phyloP scores from a whole-genome alignment of 1,140 invertebrate genomes.

The Aphaenogaster rudis region DNA sequence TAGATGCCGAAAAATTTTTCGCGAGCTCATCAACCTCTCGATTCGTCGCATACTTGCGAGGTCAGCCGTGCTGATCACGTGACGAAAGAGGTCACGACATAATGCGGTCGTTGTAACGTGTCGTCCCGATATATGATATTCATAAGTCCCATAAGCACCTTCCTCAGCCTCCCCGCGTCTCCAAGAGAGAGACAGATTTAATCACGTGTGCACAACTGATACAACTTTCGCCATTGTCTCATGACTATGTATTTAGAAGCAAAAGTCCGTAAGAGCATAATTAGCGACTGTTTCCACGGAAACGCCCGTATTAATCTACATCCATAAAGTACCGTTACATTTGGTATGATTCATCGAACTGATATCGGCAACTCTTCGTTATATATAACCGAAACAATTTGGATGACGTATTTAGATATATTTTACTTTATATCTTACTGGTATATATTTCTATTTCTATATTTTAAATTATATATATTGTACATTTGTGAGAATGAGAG shows the following conservation, averaged over 20 bases:
- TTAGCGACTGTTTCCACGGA: constrained; percentile 20
- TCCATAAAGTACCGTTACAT: constrained; percentile 13
- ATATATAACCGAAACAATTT: background rate
- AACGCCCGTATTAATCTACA: constrained; percentile 32
- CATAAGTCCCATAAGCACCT: constrained; percentile 24
- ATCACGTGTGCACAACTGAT: constrained; percentile 1
- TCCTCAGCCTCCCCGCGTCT: background rate
- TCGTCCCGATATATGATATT: constrained; percentile 40
- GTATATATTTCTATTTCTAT: background rate
- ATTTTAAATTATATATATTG: background rate
- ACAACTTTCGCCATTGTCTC: constrained; percentile 38
- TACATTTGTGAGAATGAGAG: background rate
- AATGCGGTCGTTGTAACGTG: constrained; percentile 34
- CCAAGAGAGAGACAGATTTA: background rate
- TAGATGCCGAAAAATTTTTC: constrained; percentile 3
- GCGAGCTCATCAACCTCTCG: background rate
- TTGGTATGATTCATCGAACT: constrained; percentile 31
- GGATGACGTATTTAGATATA: background rate
- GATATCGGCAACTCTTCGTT: background rate
- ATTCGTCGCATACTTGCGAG: background rate
- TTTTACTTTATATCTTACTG: background rate
- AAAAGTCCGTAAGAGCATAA: constrained; percentile 29
- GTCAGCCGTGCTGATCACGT: constrained; percentile 8
- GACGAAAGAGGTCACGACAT: constrained; percentile 14
- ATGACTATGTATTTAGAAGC: constrained; percentile 21